A percentile compares a stretch with the other conserved stretches of the same genome.
Conservation (phyloP, 1,140 invertebrate species). For the Drosophila aff. region DNA sequence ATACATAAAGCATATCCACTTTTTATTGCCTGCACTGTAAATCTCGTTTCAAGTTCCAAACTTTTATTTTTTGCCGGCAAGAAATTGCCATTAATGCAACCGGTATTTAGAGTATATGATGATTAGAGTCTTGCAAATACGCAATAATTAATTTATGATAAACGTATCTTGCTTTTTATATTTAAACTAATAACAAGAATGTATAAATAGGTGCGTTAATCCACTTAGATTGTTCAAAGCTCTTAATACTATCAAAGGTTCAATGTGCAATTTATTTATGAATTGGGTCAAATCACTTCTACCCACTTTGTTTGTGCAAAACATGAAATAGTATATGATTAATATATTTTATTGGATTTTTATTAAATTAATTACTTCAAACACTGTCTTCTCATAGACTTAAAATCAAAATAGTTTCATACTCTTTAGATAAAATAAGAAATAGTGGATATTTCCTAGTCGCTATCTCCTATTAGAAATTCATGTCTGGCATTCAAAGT, state of each 20-base stretch:
- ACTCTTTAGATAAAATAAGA: background rate
- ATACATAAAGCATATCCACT: too few species aligned
- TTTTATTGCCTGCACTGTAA: slow-evolving; percentile 31
- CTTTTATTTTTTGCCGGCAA: slow-evolving; percentile 12
- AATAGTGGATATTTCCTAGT: slow-evolving; percentile 1
- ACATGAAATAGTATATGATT: background rate
- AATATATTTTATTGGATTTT: background rate
- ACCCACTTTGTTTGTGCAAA: slow-evolving; percentile 2
- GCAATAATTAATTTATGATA: slow-evolving; percentile 3
- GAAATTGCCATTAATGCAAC: slow-evolving; percentile 14
- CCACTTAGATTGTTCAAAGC: background rate
- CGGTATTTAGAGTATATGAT: slow-evolving; percentile 1
- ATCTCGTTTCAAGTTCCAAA: slow-evolving; percentile 23
- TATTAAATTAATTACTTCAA: background rate
- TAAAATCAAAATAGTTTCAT: too few species aligned
- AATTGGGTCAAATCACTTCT: slow-evolving; percentile 13
- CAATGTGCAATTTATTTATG: background rate
- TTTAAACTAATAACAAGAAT: background rate
- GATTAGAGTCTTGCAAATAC: background rate
- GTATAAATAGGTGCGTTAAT: background rate
- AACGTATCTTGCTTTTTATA: background rate
- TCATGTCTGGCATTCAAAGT: slow-evolving; percentile 47
- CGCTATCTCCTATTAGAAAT: background rate
- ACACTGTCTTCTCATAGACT: background rate
- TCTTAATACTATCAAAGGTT: background rate